A percentile compares a stretch with the other conserved stretches of the same genome.
Conservation (phyloP, 2,888 invertebrate species). For the Panzeria rudis region DNA sequence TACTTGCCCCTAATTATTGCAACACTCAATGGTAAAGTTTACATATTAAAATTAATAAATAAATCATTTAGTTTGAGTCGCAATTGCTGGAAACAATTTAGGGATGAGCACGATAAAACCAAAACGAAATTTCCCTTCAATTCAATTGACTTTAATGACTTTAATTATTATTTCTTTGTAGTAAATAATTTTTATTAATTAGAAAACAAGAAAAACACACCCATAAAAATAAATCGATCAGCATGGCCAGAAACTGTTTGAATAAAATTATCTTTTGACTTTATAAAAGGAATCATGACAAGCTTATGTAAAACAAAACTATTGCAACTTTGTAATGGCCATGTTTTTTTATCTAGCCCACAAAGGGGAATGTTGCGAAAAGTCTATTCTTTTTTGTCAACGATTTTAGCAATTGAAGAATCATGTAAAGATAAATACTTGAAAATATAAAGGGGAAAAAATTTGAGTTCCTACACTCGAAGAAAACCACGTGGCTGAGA, state of each 20-base stretch:
- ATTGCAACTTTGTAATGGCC: no score
- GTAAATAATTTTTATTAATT: not conserved
- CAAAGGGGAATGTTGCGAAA: no score
- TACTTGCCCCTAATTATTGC: constrained; percentile 53
- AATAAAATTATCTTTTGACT: no score
- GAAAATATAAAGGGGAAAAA: no score
- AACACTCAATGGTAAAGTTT: constrained; percentile 9
- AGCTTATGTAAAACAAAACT: no score
- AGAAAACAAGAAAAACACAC: not conserved
- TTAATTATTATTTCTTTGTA: constrained; percentile 16
- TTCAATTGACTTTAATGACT: constrained; percentile 4
- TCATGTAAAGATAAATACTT: no score
- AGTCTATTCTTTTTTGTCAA: no score
- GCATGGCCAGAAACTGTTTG: not conserved
- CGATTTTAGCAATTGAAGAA: no score
- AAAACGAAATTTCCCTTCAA: constrained; percentile 28
- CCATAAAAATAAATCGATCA: not conserved
- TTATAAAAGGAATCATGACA: no score
- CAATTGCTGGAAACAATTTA: constrained; percentile 14
- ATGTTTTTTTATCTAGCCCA: no score
- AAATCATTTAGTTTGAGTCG: constrained; percentile 24
- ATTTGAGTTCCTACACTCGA: no score
- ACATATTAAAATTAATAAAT: constrained; percentile 31
- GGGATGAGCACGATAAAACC: constrained; percentile 20
- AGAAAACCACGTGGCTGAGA: no score